Conservation (phyloP, 2,888 invertebrate genomes). For the Meiosimyza platycephala region DNA sequence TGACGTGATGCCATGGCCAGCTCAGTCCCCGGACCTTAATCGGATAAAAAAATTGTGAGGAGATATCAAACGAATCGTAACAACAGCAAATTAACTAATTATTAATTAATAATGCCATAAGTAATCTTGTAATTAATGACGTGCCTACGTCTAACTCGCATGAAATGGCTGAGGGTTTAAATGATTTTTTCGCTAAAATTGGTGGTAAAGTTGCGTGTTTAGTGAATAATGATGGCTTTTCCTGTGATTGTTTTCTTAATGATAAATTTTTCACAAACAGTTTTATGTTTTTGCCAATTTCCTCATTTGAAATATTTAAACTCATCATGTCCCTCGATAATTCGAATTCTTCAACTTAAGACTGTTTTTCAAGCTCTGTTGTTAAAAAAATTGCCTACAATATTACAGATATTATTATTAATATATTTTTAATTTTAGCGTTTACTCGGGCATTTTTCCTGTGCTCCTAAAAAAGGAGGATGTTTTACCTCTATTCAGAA, state of each 20-base stretch:
- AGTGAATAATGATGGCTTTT: neutral
- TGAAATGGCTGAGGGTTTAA: neutral
- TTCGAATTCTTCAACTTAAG: neutral
- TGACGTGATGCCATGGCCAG: no score
- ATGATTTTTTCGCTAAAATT: conserved; percentile 2
- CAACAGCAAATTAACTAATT: no score
- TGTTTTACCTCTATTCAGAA: no score
- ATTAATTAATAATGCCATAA: neutral
- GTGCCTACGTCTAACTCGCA: neutral
- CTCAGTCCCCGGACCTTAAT: no score
- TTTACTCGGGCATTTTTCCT: conserved; percentile 2
- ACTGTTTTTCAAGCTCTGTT: no score
- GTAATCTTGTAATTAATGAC: neutral
- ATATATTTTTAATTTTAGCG: neutral
- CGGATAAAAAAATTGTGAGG: no score
- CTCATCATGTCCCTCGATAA: neutral
- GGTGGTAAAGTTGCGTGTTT: neutral
- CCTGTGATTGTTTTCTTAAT: neutral
- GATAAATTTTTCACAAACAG: neutral
- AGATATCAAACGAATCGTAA: no score
- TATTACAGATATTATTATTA: neutral
- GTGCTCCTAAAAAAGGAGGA: conserved; percentile 2
- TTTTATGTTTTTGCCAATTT: neutral
- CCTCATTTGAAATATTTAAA: no score
- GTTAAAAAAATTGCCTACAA: neutral